phyloP scores from a whole-genome alignment of 2,888 invertebrate genomes.

The Notocelia uddmanniana region DNA sequence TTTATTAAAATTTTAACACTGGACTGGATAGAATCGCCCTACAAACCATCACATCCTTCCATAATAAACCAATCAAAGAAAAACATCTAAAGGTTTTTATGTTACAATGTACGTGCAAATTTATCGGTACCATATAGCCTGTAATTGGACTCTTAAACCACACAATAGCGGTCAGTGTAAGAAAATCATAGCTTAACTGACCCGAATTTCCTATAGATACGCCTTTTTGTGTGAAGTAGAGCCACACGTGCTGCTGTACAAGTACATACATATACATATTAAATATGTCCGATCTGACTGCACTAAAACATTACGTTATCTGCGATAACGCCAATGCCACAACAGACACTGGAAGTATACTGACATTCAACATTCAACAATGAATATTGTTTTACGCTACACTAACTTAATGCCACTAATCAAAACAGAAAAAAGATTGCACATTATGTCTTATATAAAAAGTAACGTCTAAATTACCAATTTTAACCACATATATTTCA shows the following conservation, averaged over 20 bases:
- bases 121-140: constrained; percentile 26
- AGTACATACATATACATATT: neutral
- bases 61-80: neutral
- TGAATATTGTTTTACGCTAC: constrained; percentile 17
- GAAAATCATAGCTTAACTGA: too few relatives aligned
- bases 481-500: neutral
- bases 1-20: neutral
- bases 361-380: constrained; percentile 15
- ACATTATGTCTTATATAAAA: constrained; percentile 11
- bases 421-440: constrained; percentile 23
- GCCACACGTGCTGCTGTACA: neutral
- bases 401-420: neutral
- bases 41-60: neutral
- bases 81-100: constrained; percentile 8
- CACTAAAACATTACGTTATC: constrained; percentile 10
- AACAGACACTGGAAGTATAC: constrained; percentile 27
- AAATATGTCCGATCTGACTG: neutral
- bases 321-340: constrained; percentile 22
- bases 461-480: neutral
- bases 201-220: neutral
- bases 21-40: neutral
- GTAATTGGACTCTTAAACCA: constrained; percentile 19
- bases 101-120: constrained; percentile 27
- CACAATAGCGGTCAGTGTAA: neutral
- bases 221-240: neutral